Conservation (phyloP, 2,797 vertebrate genomes). For the Babyrousa celebensis region DNA sequence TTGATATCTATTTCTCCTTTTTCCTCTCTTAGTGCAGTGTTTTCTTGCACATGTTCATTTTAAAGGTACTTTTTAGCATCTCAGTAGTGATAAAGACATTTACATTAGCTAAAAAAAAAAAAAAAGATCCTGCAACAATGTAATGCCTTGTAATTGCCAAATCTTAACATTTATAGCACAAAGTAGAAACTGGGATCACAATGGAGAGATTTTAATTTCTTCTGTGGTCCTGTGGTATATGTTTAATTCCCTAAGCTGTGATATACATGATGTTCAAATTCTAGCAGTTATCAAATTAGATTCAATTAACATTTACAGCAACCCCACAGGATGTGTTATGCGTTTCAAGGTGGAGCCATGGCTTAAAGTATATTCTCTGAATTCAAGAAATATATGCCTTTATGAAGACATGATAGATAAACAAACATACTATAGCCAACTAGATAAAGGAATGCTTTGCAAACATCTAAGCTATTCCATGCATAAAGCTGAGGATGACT, state of each 20-base stretch:
- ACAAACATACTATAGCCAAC: not conserved
- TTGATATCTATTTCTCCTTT: conserved; percentile 68
- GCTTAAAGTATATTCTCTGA: conserved; percentile 21
- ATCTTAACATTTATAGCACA: not conserved
- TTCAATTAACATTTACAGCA: conserved; percentile 70
- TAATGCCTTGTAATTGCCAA: conserved; percentile 55
- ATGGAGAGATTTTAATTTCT: conserved; percentile 47
- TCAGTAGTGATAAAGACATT: conserved; percentile 44
- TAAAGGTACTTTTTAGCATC: conserved; percentile 73
- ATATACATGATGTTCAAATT: conserved; percentile 70
- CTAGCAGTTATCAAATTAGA: conserved; percentile 74
- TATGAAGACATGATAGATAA: not conserved
- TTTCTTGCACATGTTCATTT: conserved; percentile 32
- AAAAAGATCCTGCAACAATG: not conserved
- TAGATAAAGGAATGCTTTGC: not conserved
- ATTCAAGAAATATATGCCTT: conserved; percentile 7
- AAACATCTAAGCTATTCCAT: not conserved
- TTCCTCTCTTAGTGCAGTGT: conserved; percentile 56
- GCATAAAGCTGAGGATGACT: not conserved
- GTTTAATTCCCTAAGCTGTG: conserved; percentile 55
- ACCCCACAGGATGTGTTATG: conserved; percentile 21
- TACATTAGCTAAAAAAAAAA: not conserved
- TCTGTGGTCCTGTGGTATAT: conserved; percentile 3
- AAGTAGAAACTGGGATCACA: conserved; percentile 22
- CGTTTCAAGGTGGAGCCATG: not conserved